Conservation (phyloP, 2,888 invertebrate species). For the Saturnia japonica region DNA sequence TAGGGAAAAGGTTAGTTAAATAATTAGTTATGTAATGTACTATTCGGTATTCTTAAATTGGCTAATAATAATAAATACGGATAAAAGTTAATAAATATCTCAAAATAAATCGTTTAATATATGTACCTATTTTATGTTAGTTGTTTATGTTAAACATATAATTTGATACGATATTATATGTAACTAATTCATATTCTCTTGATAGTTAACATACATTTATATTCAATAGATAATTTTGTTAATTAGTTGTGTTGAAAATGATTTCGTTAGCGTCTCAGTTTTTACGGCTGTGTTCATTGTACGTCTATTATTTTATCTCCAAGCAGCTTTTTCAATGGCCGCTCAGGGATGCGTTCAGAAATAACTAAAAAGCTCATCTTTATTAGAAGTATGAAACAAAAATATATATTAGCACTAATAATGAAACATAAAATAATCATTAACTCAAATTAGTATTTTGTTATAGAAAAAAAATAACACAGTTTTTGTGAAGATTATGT, state of each 20-base stretch:
- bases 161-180: conserved; percentile 23
- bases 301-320: conserved; percentile 17
- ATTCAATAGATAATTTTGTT: conserved; percentile 25
- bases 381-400: conserved; percentile 18
- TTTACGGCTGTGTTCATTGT: conserved; percentile 13
- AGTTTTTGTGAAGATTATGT: conserved; percentile 5
- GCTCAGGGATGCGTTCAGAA: conserved; percentile 39
- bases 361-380: conserved; percentile 34
- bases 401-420: not conserved
- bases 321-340: conserved; percentile 40
- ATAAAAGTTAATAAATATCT: conserved; percentile 4
- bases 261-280: conserved; percentile 14
- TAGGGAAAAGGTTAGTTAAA: not conserved
- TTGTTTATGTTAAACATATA: conserved; percentile 20
- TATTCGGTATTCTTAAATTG: not conserved
- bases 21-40: not conserved
- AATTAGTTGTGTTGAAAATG: conserved; percentile 37
- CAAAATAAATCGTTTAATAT: conserved; percentile 10
- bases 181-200: conserved; percentile 33
- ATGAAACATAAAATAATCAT: not conserved
- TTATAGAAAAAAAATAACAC: not conserved
- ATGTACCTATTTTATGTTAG: conserved; percentile 7
- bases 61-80: conserved; percentile 3
- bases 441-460: not conserved
- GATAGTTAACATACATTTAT: conserved; percentile 40